Evolutionary conservation across 2,113 vertebrate genomes (phyloP).

Genomic region (Scolopax mira): DNA sequence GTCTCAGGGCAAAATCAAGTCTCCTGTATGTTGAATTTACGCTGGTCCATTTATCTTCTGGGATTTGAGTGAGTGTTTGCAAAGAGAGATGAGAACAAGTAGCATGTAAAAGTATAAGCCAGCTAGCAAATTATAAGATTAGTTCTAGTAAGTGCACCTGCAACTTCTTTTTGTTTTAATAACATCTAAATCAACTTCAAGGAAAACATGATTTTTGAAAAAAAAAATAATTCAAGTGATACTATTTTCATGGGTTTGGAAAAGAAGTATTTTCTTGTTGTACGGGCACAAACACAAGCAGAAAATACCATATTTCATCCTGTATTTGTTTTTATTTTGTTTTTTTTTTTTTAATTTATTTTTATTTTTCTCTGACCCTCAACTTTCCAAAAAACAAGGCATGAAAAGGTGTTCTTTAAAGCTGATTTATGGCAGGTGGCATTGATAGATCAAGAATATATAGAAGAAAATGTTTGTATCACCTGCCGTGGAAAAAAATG

Average conservation of each 20-base stretch:
- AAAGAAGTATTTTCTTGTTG: slow-evolving; percentile 16
- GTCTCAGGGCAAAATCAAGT: background rate
- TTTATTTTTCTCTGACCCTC: background rate
- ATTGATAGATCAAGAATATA: slow-evolving; percentile 33
- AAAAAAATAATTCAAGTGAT: slow-evolving; percentile 16
- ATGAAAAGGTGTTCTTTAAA: background rate
- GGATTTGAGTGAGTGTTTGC: background rate
- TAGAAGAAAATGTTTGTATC: slow-evolving; percentile 27
- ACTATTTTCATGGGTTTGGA: background rate
- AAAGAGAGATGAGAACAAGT: background rate
- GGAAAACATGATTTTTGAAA: background rate
- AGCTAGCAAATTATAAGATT: background rate
- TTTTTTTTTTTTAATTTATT: background rate
- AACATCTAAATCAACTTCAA: background rate
- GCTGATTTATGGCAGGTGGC: slow-evolving; percentile 53
- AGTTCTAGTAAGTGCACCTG: background rate
- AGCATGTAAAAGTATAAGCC: background rate
- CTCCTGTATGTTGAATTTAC: background rate
- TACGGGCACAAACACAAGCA: background rate
- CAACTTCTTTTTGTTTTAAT: background rate
- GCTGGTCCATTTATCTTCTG: background rate
- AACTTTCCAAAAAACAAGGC: background rate
- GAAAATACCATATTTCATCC: background rate
- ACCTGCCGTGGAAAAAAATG: slow-evolving; percentile 75
- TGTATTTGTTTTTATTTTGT: slow-evolving; percentile 18